phyloP scores from a whole-genome alignment of 2,113 vertebrate species.

The Panthera leo region DNA sequence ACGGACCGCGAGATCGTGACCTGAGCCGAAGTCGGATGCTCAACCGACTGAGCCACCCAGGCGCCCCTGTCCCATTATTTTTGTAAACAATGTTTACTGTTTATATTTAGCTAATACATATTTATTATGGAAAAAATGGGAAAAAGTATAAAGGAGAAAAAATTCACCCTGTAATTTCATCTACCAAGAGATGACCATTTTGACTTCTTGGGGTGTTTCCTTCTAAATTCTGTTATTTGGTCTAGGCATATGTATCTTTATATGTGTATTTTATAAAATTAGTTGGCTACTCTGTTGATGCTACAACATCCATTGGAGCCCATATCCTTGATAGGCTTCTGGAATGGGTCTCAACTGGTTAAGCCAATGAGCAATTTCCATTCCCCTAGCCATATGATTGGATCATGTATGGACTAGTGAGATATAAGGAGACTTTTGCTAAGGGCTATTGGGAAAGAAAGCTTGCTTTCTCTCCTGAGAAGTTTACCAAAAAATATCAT shows the following conservation, averaged over 20 bases:
- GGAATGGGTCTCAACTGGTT: background rate
- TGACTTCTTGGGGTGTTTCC: slow-evolving; percentile 2
- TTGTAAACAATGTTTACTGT: slow-evolving; percentile 1
- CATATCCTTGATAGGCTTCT: background rate
- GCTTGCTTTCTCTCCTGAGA: background rate
- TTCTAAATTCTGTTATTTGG: background rate
- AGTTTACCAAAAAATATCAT: background rate
- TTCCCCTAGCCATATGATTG: background rate
- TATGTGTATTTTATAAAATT: background rate
- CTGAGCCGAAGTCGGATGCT: no score
- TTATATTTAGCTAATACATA: slow-evolving; percentile 4
- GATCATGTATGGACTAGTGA: background rate
- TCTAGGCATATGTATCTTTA: background rate
- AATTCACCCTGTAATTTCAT: background rate
- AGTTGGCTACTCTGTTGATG: background rate
- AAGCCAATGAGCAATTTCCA: background rate
- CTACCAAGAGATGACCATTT: background rate
- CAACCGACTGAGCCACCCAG: no score
- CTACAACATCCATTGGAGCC: background rate
- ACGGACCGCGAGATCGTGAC: no score
- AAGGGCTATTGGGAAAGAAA: background rate
- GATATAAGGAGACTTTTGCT: background rate
- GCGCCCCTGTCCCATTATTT: background rate
- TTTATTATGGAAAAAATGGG: slow-evolving; percentile 3
- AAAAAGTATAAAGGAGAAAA: slow-evolving; percentile 14